Evolutionary conservation across 2,797 vertebrate species (phyloP).

Genomic region (Pelochelys cantorii): DNA sequence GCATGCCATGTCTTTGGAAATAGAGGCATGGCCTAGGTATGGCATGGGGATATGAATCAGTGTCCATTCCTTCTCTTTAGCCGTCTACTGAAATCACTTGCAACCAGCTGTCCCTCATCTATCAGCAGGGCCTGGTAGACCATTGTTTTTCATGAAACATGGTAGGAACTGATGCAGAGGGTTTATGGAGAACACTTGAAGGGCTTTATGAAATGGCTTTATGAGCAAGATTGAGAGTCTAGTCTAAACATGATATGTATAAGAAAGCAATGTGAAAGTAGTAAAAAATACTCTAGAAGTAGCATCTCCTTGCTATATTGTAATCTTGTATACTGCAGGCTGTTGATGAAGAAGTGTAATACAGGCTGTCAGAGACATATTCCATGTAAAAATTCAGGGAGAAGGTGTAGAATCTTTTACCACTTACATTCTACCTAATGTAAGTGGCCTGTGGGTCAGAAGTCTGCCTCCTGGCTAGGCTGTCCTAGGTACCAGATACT

Average conservation of each 20-base stretch:
- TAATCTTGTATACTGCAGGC: constrained; percentile 3
- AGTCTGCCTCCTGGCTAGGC: background rate
- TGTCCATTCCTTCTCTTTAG: constrained; percentile 23
- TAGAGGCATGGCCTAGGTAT: constrained; percentile 11
- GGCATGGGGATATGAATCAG: background rate
- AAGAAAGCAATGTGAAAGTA: background rate
- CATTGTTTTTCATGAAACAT: accelerated
- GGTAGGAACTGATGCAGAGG: background rate
- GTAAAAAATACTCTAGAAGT: constrained; percentile 31
- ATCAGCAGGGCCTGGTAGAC: background rate
- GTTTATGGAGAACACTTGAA: constrained; percentile 6
- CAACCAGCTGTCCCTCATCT: background rate
- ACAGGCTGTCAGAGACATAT: constrained; percentile 35
- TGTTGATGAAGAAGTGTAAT: constrained; percentile 39
- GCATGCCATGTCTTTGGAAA: constrained; percentile 17
- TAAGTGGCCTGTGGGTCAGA: background rate
- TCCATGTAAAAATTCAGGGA: background rate
- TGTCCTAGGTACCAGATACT: constrained; percentile 19
- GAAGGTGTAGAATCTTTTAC: background rate
- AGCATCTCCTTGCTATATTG: constrained; percentile 25
- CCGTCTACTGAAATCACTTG: background rate
- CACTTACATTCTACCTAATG: background rate
- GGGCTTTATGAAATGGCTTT: background rate
- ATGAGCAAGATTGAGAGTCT: background rate
- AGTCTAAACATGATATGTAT: background rate